Evolutionary conservation across 2,797 vertebrate species (phyloP), one percentile per base, ranked within the genome.

Genomic region (Mormyrus proboscirostris): DNA sequence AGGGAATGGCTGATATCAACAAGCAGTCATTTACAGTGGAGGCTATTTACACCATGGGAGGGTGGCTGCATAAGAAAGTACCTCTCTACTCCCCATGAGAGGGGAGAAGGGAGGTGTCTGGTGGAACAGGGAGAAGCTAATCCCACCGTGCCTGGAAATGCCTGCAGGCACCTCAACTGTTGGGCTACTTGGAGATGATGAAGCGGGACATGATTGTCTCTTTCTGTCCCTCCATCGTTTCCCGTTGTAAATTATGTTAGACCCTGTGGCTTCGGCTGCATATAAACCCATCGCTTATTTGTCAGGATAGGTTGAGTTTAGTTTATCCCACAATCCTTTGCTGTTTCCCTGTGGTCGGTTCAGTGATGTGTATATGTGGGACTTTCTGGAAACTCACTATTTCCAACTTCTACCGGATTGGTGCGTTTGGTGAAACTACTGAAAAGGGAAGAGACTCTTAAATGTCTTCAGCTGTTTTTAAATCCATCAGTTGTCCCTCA

Each of bases 1-100:
- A 83, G 55, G 19, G 85, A 65, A 51, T 87, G 86, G 88, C 87
- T 88, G 87, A 89, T 88, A 51, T 83, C 76, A 88, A 86, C 83
- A 90, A 59, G 85, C 88, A 91, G 87, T 93, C 87, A 91, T 92
- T 93, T 93, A 93, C 93, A 94, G 90, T 86, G 88, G 88, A 8
- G 41, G 87, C 59, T 94, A 94, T 94, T 93, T 94, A 95, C 93
- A 94, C 88, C 91, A 88, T 38, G 53, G 76, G 62, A 90, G 90
- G 87, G 88, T 33, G 87, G 86, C 62, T 25, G 59, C 59, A 10
- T 62, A 73, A 73, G 8, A 90, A 49, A 51, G 83, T 49, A 55
- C 3, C 47, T 65, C 49, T 76, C 69, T 88, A 53, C 69, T 88
- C 65, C 86, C 87, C 69, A 22, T 29, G 79, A 82, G 55, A 1